phyloP scores from a whole-genome alignment of 2,888 invertebrate species.

The Pachycephus smyrnensis region DNA sequence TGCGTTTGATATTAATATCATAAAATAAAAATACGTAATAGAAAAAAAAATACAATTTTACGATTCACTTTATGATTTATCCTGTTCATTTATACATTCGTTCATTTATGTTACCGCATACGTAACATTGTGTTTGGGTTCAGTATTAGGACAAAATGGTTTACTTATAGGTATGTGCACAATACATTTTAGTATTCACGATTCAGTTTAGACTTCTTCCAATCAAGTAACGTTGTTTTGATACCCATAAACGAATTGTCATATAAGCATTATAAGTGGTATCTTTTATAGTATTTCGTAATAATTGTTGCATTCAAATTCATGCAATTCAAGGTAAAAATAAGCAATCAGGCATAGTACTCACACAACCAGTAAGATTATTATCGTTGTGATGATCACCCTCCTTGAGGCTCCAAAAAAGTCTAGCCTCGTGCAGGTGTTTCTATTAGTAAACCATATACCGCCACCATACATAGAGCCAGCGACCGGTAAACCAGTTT shows the following conservation, averaged over 20 bases:
- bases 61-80: neutral
- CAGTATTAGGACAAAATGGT: neutral
- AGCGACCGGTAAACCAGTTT: slow-evolving; percentile 56
- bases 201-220: neutral
- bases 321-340: neutral
- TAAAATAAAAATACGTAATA: neutral
- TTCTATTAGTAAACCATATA: slow-evolving; percentile 69
- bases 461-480: slow-evolving; percentile 49
- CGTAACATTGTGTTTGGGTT: neutral
- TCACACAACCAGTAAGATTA: slow-evolving; percentile 61
- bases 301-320: neutral
- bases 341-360: slow-evolving; percentile 37
- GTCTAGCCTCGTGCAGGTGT: slow-evolving; percentile 74
- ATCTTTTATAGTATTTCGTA: neutral
- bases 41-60: neutral
- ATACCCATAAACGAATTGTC: neutral
- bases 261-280: neutral
- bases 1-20: neutral
- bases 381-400: slow-evolving; percentile 60
- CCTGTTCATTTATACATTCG: neutral
- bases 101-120: neutral
- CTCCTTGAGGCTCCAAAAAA: slow-evolving; percentile 70
- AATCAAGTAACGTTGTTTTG: neutral
- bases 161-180: neutral
- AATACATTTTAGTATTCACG: neutral